Percentiles rank a stretch among this genome's conserved stretches.
Conservation (phyloP, 1,140 invertebrate genomes). For the Ostrea denselamellosa region DNA sequence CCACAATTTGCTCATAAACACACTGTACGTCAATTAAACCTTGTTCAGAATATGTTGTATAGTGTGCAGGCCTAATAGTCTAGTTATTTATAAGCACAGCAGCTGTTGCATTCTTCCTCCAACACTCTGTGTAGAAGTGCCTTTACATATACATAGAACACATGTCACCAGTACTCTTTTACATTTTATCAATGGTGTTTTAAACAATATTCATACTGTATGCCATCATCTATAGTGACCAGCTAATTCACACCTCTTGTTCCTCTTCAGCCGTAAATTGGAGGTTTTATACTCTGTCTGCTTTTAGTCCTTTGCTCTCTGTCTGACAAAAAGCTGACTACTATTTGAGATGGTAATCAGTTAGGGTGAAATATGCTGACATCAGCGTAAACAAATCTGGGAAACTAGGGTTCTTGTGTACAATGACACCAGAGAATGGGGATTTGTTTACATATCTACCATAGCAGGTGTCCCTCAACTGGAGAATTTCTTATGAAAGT, state of each 20-base stretch:
- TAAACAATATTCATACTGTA: too few relatives aligned
- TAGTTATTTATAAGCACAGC: not conserved
- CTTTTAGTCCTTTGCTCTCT: not conserved
- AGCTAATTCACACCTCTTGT: too few relatives aligned
- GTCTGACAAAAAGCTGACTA: not conserved
- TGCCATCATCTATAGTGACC: too few relatives aligned
- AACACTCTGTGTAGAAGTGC: not conserved
- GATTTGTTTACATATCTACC: not conserved
- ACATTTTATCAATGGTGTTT: not conserved
- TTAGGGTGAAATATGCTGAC: slow-evolving; percentile 2
- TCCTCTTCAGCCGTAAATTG: not conserved
- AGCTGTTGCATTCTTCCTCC: not conserved
- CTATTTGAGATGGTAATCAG: not conserved
- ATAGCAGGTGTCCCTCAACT: not conserved
- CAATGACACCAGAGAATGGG: not conserved
- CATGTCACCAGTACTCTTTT: not conserved
- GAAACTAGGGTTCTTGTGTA: not conserved
- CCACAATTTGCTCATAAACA: not conserved
- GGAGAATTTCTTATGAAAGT: not conserved
- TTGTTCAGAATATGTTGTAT: too few relatives aligned
- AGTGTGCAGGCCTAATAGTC: not conserved
- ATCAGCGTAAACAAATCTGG: not conserved
- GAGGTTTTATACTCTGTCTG: not conserved
- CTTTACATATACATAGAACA: not conserved
- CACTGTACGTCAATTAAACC: not conserved